Evolutionary conservation across 2,113 vertebrate species (phyloP).

Genomic region (Puntigrus tetrazona): DNA sequence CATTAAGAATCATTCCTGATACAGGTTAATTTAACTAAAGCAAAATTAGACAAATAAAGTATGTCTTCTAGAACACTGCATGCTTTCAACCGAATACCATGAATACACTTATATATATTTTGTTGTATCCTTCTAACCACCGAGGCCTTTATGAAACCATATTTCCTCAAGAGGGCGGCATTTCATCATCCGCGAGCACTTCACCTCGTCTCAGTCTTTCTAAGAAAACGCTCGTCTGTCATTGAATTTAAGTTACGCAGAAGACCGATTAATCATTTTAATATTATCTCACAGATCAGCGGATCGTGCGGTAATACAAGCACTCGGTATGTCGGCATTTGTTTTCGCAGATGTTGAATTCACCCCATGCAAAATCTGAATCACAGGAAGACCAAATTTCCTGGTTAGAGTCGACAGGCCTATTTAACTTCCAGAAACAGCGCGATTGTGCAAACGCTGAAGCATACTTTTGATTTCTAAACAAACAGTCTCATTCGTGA

Average conservation of each 20-base stretch:
- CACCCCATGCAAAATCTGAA: constrained; percentile 30
- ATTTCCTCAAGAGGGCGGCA: constrained; percentile 42
- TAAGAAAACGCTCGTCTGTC: background rate
- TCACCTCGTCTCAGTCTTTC: background rate
- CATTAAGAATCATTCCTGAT: background rate
- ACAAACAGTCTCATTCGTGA: constrained; percentile 13
- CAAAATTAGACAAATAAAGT: background rate
- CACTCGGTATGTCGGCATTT: background rate
- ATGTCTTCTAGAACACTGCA: background rate
- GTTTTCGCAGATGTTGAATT: constrained; percentile 21
- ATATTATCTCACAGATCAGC: background rate
- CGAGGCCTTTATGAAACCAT: background rate
- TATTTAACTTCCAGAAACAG: constrained; percentile 52
- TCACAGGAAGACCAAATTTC: constrained; percentile 54
- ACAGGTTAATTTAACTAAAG: background rate
- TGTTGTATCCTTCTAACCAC: background rate
- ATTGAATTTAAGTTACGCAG: background rate
- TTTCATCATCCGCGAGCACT: background rate
- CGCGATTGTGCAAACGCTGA: background rate
- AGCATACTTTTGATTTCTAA: constrained; percentile 23
- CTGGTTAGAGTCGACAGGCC: constrained; percentile 30
- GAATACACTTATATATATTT: too few species aligned
- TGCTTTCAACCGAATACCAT: too few species aligned
- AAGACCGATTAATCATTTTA: background rate
- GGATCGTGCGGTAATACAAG: background rate